These are phyloP conservation scores for Barnardius zonarius DNA, from an alignment of 2,113 vertebrate genomes.

Conservation along the genomic window DNA sequence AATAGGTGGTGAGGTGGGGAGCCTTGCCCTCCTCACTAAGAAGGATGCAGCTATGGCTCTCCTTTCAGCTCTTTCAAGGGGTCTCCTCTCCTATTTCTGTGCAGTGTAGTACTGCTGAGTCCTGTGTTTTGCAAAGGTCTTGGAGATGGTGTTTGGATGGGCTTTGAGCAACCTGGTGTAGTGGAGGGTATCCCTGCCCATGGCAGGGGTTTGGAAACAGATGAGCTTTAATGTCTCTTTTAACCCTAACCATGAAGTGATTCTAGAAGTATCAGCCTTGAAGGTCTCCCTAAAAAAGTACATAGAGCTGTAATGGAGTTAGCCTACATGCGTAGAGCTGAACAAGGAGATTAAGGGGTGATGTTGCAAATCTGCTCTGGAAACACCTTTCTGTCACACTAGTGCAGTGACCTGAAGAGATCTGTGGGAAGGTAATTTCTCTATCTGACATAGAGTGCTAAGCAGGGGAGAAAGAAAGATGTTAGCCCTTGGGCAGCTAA, in stretches of 20 bases:
- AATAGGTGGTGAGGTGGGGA: background rate
- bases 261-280: background rate
- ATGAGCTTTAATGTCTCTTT: too few species aligned
- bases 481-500: background rate
- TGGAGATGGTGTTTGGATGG: too few species aligned
- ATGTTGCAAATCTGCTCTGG: background rate
- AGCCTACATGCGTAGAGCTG: background rate
- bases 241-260: too few species aligned
- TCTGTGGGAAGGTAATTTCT: background rate
- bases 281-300: background rate
- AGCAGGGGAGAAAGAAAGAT: background rate
- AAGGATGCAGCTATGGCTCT: background rate
- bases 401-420: background rate
- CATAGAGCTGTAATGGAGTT: background rate
- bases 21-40: background rate
- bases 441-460: background rate
- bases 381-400: background rate
- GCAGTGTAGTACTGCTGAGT: background rate
- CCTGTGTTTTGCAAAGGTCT: background rate
- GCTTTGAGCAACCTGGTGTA: too few species aligned
- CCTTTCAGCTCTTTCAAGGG: background rate
- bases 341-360: background rate
- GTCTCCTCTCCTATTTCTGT: background rate
- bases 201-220: too few species aligned
- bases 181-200: too few species aligned